Conservation (phyloP, 2,797 vertebrate species). For the Xyrichtys novacula region DNA sequence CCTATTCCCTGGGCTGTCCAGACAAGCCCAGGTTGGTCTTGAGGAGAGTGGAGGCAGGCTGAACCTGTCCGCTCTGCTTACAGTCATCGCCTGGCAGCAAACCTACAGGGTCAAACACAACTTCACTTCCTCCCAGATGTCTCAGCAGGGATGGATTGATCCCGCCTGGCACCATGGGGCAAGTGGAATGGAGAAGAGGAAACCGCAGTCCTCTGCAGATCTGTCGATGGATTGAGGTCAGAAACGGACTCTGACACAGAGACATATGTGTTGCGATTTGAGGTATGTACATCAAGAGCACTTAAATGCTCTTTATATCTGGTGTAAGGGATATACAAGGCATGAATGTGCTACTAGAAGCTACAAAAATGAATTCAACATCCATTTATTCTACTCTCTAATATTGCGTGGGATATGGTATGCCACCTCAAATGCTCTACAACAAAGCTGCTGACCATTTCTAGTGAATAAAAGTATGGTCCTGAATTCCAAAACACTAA, state of each 20-base stretch:
- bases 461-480: neutral
- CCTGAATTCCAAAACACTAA: conserved; percentile 9
- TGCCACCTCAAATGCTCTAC: neutral
- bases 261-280: conserved; percentile 43
- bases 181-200: conserved; percentile 39
- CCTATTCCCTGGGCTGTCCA: conserved; percentile 71
- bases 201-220: conserved; percentile 58
- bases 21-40: conserved; percentile 67
- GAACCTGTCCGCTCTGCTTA: conserved; percentile 73
- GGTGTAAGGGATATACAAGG: conserved; percentile 4
- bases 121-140: conserved; percentile 69
- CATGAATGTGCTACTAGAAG: neutral
- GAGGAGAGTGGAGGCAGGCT: conserved; percentile 76
- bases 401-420: no score
- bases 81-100: conserved; percentile 73
- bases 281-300: conserved; percentile 45
- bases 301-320: conserved; percentile 21
- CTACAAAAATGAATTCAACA: no score
- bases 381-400: no score
- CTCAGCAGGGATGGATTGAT: conserved; percentile 70
- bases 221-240: conserved; percentile 54
- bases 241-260: conserved; percentile 25
- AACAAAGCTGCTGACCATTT: neutral
- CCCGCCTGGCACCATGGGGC: conserved; percentile 59
- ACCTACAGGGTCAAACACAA: conserved; percentile 72